Evolutionary conservation across 2,113 vertebrate genomes (phyloP), one percentile per base, ranked within the genome.

Genomic region (Accipiter cooperii): DNA sequence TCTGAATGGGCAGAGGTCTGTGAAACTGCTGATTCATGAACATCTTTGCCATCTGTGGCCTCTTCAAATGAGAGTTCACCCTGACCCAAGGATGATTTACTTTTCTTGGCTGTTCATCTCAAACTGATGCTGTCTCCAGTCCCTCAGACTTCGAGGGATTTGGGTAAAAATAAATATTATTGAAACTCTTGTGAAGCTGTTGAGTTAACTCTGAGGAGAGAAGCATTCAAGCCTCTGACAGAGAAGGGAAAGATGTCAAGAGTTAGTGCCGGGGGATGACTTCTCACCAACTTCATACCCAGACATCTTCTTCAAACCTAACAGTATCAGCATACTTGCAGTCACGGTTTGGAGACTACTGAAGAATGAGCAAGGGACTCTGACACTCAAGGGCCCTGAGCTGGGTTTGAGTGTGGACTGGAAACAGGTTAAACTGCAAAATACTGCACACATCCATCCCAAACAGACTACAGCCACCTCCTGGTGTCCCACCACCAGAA

Each of bases 21-120:
- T 83, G 87, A 82, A 96, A 91, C 36, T 83, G 96, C 89, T 96
- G 82, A 96, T 70, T 93, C 91, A 88, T 77, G 21, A 96, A 83
- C 75, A 88, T 88, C 66, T 66, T 77, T 86, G 78, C 64, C 70
- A 64, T 88, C 91, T 86, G 83, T 94, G 94, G 91, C 84, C 65
- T 77, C 87, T 94, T 87, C 84, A 95, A 90, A 92, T 64, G 47
- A 85, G 24, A 75, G 73, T 36, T 91, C 74, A 64, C 64, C 25
- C 85, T 68, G 78, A 90, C 60, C 58, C 75, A 78, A 91, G 71
- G 89, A 91, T 90, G 44, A 91, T 96, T 94, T 95, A 94, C 87
- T 94, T 94, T 84, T 95, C 74, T 91, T 91, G 95, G 87, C 68
- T 86, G 38, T 36, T 95, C 64, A 71, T 61, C 76, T 85, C 79